Evolutionary conservation across 1,140 invertebrate species (phyloP).

Genomic region (Lordiphosa collinella): DNA sequence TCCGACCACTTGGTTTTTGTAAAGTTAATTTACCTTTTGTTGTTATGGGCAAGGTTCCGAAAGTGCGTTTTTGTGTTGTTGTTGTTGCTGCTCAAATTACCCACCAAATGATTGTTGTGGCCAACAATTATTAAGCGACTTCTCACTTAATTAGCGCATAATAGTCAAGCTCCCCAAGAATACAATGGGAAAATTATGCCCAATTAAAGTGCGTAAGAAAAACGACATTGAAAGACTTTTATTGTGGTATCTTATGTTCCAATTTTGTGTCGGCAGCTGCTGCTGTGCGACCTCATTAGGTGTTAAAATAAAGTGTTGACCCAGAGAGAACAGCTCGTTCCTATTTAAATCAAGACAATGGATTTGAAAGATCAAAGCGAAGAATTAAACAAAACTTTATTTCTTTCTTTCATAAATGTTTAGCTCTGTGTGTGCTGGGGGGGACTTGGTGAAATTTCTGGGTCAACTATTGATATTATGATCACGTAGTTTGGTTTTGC

Average conservation of each 20-base stretch:
- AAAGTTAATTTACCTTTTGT: constrained; percentile 44
- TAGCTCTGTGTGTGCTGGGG: constrained; percentile 2
- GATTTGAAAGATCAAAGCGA: no score
- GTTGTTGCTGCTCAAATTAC: constrained; percentile 17
- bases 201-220: constrained; percentile 57
- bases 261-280: not conserved
- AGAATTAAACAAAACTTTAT: not conserved
- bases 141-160: constrained; percentile 65
- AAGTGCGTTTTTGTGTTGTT: constrained; percentile 3
- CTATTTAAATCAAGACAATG: no score
- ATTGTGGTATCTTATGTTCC: constrained; percentile 4
- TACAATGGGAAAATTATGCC: constrained; percentile 65
- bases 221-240: constrained; percentile 41
- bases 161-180: constrained; percentile 30
- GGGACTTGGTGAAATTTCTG: constrained; percentile 47
- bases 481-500: constrained; percentile 60
- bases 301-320: no score
- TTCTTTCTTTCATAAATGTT: constrained; percentile 15
- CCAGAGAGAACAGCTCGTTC: no score
- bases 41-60: constrained; percentile 36
- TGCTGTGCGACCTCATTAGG: no score
- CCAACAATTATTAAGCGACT: constrained; percentile 36
- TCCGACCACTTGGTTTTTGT: constrained; percentile 46
- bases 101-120: constrained; percentile 7
- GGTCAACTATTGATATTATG: constrained; percentile 74